Conservation (phyloP, 2,113 vertebrate species). For the Neogobius melanostomus region DNA sequence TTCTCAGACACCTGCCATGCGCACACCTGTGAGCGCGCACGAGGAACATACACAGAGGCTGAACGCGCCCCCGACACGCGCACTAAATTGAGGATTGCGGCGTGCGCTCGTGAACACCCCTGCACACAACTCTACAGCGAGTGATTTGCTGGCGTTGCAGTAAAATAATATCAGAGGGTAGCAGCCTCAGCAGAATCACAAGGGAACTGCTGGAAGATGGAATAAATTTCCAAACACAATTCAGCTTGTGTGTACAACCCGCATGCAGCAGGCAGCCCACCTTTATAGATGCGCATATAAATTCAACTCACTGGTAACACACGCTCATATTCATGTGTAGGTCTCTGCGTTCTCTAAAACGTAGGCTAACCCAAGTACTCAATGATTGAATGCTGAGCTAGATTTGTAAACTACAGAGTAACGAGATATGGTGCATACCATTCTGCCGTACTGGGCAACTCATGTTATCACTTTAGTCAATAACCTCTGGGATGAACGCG, state of each 20-base stretch:
- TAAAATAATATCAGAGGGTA: constrained; percentile 62
- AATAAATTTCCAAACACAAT: constrained; percentile 56
- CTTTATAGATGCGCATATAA: constrained; percentile 5
- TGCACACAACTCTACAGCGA: constrained; percentile 23
- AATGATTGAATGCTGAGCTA: constrained; percentile 1
- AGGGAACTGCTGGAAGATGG: constrained; percentile 36
- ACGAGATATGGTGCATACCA: constrained; percentile 33
- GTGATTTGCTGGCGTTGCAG: constrained; percentile 69
- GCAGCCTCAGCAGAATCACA: constrained; percentile 68
- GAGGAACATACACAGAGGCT: background rate
- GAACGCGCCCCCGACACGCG: background rate
- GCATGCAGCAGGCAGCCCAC: background rate
- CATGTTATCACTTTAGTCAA: constrained; percentile 8
- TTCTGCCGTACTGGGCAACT: constrained; percentile 14
- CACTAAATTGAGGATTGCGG: background rate
- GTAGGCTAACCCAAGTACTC: background rate
- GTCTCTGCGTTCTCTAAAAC: background rate
- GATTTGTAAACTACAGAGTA: constrained; percentile 17
- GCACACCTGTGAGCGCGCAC: constrained; percentile 14
- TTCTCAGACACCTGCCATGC: constrained; percentile 27
- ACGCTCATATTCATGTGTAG: background rate
- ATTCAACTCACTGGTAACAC: constrained; percentile 23
- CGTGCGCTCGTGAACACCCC: background rate
- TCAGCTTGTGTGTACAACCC: constrained; percentile 10
- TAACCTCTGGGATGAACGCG: constrained; percentile 28